Percentiles rank a stretch among this genome's conserved stretches.
These are phyloP conservation scores for Tetragonula clypearis DNA, from an alignment of 1,140 invertebrate species.

Conservation along the genomic window DNA sequence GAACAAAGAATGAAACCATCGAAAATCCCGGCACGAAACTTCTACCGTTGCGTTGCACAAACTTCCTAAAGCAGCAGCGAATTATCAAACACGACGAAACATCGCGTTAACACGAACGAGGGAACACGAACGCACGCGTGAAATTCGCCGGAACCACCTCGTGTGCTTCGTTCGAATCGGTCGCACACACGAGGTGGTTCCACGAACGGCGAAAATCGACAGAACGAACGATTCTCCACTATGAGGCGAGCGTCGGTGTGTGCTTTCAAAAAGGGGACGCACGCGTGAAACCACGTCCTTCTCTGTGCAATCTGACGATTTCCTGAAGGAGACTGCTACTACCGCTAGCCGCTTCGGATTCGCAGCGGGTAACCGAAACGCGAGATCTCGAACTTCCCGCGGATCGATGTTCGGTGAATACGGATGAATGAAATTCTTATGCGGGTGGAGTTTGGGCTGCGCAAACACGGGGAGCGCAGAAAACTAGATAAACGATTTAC, in stretches of 20 bases:
- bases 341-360: not conserved
- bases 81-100: not conserved
- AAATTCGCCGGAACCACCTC: not conserved
- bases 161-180: not conserved
- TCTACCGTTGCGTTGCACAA: not conserved
- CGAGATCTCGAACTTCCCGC: slow-evolving; percentile 35
- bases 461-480: too few relatives aligned
- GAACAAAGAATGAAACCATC: not conserved
- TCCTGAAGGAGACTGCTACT: not conserved
- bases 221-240: not conserved
- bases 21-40: not conserved
- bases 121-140: not conserved
- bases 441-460: too few relatives aligned
- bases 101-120: not conserved
- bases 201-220: not conserved
- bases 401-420: slow-evolving; percentile 9
- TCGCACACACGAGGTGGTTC: not conserved
- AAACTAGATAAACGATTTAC: too few relatives aligned
- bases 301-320: too few relatives aligned
- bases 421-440: slow-evolving; percentile 14
- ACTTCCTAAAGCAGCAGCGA: not conserved
- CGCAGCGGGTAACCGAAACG: not conserved
- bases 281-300: not conserved
- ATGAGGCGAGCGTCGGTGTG: not conserved
- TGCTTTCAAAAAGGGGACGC: not conserved